Percentiles rank a stretch among this genome's conserved stretches.
phyloP scores from a whole-genome alignment of 1,140 invertebrate genomes.

The Nasonia longicornis region DNA sequence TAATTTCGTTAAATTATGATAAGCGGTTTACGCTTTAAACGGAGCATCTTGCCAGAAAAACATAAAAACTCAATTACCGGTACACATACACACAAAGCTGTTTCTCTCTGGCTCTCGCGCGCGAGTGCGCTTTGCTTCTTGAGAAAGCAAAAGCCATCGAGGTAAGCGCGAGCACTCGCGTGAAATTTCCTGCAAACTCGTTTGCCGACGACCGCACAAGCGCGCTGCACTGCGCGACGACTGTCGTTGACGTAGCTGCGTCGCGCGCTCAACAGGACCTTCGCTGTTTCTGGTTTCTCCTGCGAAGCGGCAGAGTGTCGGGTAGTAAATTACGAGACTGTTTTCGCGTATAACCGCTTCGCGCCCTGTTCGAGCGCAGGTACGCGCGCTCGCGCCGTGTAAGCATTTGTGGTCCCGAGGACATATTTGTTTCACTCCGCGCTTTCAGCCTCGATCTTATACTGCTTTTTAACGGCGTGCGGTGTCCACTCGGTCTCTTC shows the following conservation, averaged over 20 bases:
- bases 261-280: not conserved
- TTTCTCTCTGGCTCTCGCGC: not conserved
- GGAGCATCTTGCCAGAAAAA: not conserved
- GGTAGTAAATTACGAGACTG: conserved; percentile 6
- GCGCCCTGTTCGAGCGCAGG: not conserved
- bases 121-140: not conserved
- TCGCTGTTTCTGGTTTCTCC: conserved; percentile 19
- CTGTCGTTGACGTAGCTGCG: not conserved
- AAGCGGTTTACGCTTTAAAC: not conserved
- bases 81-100: not conserved
- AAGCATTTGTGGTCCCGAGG: not conserved
- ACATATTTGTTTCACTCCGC: not conserved
- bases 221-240: not conserved
- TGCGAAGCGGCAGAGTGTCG: not conserved
- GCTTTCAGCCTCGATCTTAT: no score
- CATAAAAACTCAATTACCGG: not conserved
- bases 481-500: no score
- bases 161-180: not conserved
- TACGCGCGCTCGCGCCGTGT: not conserved
- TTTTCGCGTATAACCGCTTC: not conserved
- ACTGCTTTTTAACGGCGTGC: no score
- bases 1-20: not conserved
- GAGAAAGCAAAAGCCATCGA: conserved; percentile 2
- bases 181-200: not conserved
- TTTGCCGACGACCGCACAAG: not conserved